Evolutionary conservation across 64 coral and sea anemone species (phyloP).

Genomic region (Platygyra sinensis): DNA sequence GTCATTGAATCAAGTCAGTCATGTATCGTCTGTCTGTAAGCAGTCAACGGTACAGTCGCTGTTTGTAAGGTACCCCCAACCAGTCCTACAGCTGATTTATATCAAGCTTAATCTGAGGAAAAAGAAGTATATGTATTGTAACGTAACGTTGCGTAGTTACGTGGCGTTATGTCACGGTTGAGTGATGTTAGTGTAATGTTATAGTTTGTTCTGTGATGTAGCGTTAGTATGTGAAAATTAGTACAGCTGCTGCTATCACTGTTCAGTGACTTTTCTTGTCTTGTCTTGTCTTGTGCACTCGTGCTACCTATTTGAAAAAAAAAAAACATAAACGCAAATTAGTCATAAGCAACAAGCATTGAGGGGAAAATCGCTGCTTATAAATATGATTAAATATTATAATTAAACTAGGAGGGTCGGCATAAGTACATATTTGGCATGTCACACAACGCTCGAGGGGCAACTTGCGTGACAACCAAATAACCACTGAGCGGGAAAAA

Average conservation of each 20-base stretch:
- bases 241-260: neutral
- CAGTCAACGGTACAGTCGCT: neutral
- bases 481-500: no score
- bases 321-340: neutral
- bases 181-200: no score
- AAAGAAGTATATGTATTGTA: no score
- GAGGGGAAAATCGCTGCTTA: neutral
- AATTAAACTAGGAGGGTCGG: neutral
- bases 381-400: neutral
- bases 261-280: neutral
- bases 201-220: no score
- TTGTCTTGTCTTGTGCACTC: neutral
- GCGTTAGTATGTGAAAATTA: neutral
- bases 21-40: neutral
- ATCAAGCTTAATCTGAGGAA: neutral
- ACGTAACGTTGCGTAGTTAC: no score
- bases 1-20: neutral
- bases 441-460: no score
- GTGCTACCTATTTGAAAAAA: neutral
- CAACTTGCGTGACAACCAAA: no score
- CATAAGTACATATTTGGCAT: no score
- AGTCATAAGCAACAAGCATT: neutral
- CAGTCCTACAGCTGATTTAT: slow-evolving; percentile 7
- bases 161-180: no score
- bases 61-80: slow-evolving; percentile 16